Conservation (phyloP, 1,140 invertebrate species). For the Onthophagus taurus region DNA sequence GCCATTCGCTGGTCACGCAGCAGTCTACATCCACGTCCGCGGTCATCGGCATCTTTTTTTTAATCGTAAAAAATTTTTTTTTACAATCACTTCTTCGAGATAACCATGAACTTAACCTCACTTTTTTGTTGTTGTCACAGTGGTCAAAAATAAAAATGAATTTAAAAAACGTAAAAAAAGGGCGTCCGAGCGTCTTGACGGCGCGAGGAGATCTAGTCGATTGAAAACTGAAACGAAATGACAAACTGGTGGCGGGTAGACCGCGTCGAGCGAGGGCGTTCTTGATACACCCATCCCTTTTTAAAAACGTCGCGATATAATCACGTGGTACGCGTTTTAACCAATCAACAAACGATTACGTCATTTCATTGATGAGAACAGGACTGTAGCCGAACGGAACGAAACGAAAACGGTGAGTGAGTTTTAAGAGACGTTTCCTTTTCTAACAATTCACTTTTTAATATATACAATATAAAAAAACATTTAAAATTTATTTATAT, state of each 20-base stretch:
- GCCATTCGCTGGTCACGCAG: conserved; percentile 56
- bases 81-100: conserved; percentile 1
- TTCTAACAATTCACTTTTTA: too few species aligned
- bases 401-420: too few species aligned
- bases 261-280: conserved; percentile 25
- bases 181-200: conserved; percentile 33
- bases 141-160: conserved; percentile 14
- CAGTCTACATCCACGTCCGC: conserved; percentile 44
- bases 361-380: conserved; percentile 43
- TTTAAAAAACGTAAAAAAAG: conserved; percentile 34
- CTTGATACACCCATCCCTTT: too few species aligned
- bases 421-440: too few species aligned
- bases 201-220: conserved; percentile 24
- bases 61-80: conserved; percentile 1
- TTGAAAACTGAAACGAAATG: conserved; percentile 22
- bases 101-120: conserved; percentile 7
- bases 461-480: too few species aligned
- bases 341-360: conserved; percentile 38
- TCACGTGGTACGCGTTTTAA: conserved; percentile 14
- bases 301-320: conserved; percentile 16
- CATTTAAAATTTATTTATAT: too few species aligned
- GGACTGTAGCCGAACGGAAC: too few species aligned
- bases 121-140: background rate
- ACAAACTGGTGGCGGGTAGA: too few species aligned
- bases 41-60: conserved; percentile 24